Base-by-base conservation (phyloP, 2,797 vertebrate genomes). In the Crossoptilon crossoptilon region DNA sequence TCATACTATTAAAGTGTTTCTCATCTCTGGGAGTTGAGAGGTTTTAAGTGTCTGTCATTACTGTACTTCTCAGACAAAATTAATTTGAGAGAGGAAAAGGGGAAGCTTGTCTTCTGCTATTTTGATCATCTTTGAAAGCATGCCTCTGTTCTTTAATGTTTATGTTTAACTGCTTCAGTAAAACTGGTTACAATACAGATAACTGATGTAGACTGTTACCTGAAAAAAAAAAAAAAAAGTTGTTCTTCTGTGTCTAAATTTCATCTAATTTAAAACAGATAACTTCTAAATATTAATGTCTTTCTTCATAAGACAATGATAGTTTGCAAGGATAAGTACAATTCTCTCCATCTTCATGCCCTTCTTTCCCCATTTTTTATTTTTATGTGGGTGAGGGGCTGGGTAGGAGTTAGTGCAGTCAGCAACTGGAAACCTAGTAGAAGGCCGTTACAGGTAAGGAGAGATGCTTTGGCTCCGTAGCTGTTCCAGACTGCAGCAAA, bases 381-480 rank as follows among this genome's bases (percentile, higher is more conserved):
- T 89, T 75, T 87, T 58, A 51, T 4, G 0, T 63, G 39, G 55
- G 37, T 93, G 70, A 63, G 55, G 19, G 66, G 44, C n/a, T 80
- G 63, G 37, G 22, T 66, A 43, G 69, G 11, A 87, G 4, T 89
- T 86, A 51, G 6, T 80, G 9, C 56, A 88, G 67, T 44, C 62
- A 82, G 69, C 29, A 51, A 21, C 37, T 33, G 29, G 66, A 71
- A 87, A 77, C 72, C 10, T 82, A 86, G 73, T 56, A 66, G 56
- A 53, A 87, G 39, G 53, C 84, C 48, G 6, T 82, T 77, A 31
- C 37, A 80, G 90, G 78, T 91, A 67, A 91, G 74, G 51, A 83
- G 51, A 55, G 80, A 58, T 82, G 53, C 55, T 81, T 68, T 84
- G 1, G 37, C 74, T 85, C 21, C 91, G 51, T 75, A 62, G 49